Base-by-base conservation (phyloP, 2,797 vertebrate species). In the Lepus oiostolus region DNA sequence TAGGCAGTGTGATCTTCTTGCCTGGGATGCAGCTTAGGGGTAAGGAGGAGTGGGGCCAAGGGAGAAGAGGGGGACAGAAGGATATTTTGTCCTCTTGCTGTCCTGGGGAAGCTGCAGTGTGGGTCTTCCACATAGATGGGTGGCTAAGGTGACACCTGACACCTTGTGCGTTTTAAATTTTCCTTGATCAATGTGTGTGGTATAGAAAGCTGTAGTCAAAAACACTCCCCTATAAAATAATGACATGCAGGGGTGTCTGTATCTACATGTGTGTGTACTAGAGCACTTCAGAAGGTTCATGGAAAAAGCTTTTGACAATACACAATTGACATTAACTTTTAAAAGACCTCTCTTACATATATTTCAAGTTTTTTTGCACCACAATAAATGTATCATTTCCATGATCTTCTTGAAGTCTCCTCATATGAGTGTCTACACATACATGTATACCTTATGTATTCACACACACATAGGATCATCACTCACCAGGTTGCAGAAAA, bases 121-220 rank as follows among this genome's bases (percentile, higher is more conserved):
- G 75, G 47, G 38, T 26, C 26, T 42, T 47, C 89, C n/a, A 72
- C 65, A 67, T 24, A 87, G 32, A 80, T 21, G 3, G 42, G 72
- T 32, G 38, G 42, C 22, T 50, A 38, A 17, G 30, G 30, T 52
- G 42, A 26, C 62, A 32, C 35, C 32, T 82, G 81, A 90, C 58
- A 74, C 19, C 19, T 58, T 16, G 54, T 58, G 54, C 54, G 19
- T 58, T 65, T 76, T 89, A 35, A 62, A 11, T 54, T 72, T 87
- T 80, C 62, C 24, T 88, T 71, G 47, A 52, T 89, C 77, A 30
- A 7, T 52, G 65, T 83, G 28, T 14, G 14, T 68, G 62, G 28
- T 28, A 30, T 35, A 47, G 42, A 84, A 62, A 96, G 28, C 58
- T 83, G 54, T 65, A 77, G 72, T 74, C n/a, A 72, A 42, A 85